Evolutionary conservation across 2,888 invertebrate genomes (phyloP), one percentile per base, ranked within the genome.

Genomic region (Amphipoea oculea): DNA sequence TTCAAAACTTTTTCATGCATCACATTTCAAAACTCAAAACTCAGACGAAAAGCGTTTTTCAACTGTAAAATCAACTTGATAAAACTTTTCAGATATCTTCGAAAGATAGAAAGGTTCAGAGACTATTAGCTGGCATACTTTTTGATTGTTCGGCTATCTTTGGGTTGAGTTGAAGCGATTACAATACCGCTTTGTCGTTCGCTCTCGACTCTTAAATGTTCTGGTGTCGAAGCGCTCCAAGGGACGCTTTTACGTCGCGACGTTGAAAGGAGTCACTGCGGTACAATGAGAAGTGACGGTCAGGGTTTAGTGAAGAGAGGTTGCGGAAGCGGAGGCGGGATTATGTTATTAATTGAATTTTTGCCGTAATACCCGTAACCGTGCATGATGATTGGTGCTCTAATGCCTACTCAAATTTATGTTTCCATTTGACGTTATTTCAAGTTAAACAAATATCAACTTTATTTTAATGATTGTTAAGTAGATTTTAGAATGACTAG

Each of bases 131-230:
- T 76, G 81, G 66, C 79, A 82, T 83, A 88, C 67, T 81, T 89
- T 79, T 82, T 75, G 75, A 81, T 80, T 83, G 82, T 88, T 86
- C 57, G 63, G 60, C 79, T 84, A 88, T 79, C 89, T 87, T 87
- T 79, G 65, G 71, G 36, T 71, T 45, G 71, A 77, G 80, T 75
- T 82, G 86, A 89, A 79, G 80, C 86, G 78, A 88, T 89, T 87
- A 90, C 86, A 89, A 89, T 89, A 80, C 78, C 78, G 79, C 81
- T 89, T 89, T 89, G 86, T 86, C 79, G 88, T 42, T 76, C 70
- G 81, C 86, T 83, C 82, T 86, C 78, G 68, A 84, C 75, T 85
- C 89, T 88, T 85, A 82, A 89, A 86, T 80, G 88, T 84, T 84
- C 86, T 89, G 81, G 89, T 89, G 89, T 89, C 74, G 89, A 78